Conservation (phyloP, 1,140 invertebrate genomes). For the Bombus waltoni region DNA sequence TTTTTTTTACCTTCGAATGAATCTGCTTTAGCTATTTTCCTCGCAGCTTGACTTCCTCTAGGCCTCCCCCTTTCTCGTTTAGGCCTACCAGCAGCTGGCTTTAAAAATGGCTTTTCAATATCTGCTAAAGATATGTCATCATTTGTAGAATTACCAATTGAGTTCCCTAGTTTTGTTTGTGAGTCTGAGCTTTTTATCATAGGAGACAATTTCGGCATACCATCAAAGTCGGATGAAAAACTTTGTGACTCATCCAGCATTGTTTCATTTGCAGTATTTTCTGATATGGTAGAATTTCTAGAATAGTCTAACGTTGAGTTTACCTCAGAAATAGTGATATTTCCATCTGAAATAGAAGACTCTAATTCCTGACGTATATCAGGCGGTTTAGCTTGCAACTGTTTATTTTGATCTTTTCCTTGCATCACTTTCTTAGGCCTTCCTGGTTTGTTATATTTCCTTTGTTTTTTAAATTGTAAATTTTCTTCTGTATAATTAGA, state of each 20-base stretch:
- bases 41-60: slow-evolving; percentile 65
- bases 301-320: slow-evolving; percentile 67
- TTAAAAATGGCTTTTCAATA: slow-evolving; percentile 78
- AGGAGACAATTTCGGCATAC: slow-evolving; percentile 81
- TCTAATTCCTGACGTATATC: slow-evolving; percentile 56
- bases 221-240: slow-evolving; percentile 75
- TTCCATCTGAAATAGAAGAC: slow-evolving; percentile 50
- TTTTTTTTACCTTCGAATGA: slow-evolving; percentile 72
- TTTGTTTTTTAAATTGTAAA: slow-evolving; percentile 74
- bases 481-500: slow-evolving; percentile 80
- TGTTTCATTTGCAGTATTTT: slow-evolving; percentile 59
- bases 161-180: slow-evolving; percentile 70
- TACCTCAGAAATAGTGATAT: slow-evolving; percentile 59
- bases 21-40: slow-evolving; percentile 75
- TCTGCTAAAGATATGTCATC: slow-evolving; percentile 71
- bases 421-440: slow-evolving; percentile 74
- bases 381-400: slow-evolving; percentile 39
- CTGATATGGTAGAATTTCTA: slow-evolving; percentile 41
- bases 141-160: slow-evolving; percentile 64
- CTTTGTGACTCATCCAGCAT: slow-evolving; percentile 66
- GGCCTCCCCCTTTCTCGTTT: slow-evolving; percentile 74
- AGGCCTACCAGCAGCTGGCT: slow-evolving; percentile 71
- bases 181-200: slow-evolving; percentile 75
- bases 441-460: slow-evolving; percentile 78
- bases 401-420: slow-evolving; percentile 65